These are phyloP conservation scores for Anastrepha ludens DNA, from an alignment of 1,140 invertebrate species.

Conservation along the genomic window DNA sequence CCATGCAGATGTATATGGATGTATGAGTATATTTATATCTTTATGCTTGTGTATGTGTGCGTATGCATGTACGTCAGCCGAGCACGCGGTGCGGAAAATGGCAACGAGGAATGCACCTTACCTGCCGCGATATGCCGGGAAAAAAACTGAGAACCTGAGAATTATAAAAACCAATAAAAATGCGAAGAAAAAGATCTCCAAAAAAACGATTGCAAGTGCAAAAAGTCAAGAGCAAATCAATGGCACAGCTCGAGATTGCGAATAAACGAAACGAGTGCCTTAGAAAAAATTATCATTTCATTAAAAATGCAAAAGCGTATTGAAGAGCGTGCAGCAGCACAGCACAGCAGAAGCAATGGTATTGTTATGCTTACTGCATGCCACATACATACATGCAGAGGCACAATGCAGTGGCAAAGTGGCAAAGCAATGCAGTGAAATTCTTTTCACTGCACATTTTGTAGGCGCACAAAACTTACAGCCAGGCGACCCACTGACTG, in stretches of 20 bases:
- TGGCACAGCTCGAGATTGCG: not conserved
- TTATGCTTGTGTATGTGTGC: too few species aligned
- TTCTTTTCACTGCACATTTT: conserved; percentile 29
- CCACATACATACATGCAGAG: not conserved
- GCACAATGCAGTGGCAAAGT: not conserved
- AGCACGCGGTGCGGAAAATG: not conserved
- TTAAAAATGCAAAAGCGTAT: conserved; percentile 41
- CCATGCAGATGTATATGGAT: not conserved
- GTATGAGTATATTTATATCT: too few species aligned
- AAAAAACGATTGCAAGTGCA: not conserved
- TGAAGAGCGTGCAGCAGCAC: conserved; percentile 34
- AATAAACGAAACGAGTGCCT: conserved; percentile 17
- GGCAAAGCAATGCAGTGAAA: not conserved
- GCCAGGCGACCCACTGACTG: not conserved
- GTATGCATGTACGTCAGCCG: too few species aligned
- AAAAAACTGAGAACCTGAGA: not conserved
- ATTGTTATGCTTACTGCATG: conserved; percentile 5
- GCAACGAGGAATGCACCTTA: conserved; percentile 3
- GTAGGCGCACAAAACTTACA: not conserved
- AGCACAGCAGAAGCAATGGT: not conserved
- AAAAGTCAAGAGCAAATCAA: conserved; percentile 3
- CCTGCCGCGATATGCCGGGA: not conserved
- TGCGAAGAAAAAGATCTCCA: not conserved
- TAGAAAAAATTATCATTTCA: conserved; percentile 49
- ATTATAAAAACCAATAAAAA: not conserved